phyloP scores from a whole-genome alignment of 1,140 invertebrate species.

The Bombus confusus region DNA sequence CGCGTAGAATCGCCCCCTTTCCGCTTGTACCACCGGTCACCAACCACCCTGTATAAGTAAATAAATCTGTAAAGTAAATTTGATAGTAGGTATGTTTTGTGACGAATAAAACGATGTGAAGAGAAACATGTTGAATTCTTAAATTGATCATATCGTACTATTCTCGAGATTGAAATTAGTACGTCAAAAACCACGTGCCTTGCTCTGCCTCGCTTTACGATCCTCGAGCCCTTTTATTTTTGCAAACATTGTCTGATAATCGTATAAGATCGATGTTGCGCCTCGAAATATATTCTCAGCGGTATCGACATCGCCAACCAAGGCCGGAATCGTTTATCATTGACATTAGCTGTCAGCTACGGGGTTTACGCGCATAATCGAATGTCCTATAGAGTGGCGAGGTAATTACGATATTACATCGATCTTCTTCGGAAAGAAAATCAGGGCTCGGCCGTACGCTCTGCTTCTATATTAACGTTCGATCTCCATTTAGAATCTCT shows the following conservation, averaged over 20 bases:
- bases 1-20: too few species aligned
- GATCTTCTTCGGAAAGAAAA: not conserved
- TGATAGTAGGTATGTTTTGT: too few species aligned
- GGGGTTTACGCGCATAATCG: constrained; percentile 10
- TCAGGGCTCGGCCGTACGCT: not conserved
- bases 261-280: not conserved
- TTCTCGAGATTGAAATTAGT: too few species aligned
- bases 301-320: not conserved
- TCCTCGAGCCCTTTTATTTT: not conserved
- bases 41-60: too few species aligned
- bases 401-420: constrained; percentile 18
- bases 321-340: constrained; percentile 18
- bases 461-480: not conserved
- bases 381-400: not conserved
- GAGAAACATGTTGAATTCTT: too few species aligned
- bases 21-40: too few species aligned
- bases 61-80: too few species aligned
- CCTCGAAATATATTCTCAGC: constrained; percentile 3
- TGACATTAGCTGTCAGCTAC: constrained; percentile 13
- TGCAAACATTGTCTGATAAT: not conserved
- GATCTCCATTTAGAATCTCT: not conserved
- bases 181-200: too few species aligned
- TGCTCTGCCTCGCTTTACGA: too few species aligned
- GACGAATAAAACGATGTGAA: too few species aligned
- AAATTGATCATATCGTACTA: too few species aligned